Percentiles rank a stretch among this genome's conserved stretches.
Conservation (phyloP, 2,797 vertebrate species). For the Acanthopagrus latus region DNA sequence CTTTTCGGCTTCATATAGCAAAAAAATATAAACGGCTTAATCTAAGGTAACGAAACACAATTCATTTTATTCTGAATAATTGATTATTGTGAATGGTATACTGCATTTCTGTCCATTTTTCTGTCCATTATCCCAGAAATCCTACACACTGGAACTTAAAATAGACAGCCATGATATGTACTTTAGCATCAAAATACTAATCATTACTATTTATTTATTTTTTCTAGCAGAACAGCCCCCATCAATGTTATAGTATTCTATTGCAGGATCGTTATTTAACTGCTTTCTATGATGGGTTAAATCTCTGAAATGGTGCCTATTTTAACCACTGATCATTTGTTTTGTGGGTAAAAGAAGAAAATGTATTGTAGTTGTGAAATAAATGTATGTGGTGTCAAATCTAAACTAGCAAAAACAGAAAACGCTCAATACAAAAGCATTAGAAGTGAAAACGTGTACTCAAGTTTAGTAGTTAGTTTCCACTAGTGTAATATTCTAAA, state of each 20-base stretch:
- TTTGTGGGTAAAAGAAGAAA: constrained; percentile 1
- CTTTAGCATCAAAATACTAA: neutral
- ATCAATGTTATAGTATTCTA: neutral
- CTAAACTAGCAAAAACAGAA: neutral
- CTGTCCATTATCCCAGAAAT: too few relatives aligned
- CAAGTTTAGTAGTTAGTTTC: neutral
- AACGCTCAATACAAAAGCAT: neutral
- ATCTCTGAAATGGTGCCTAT: neutral
- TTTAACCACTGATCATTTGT: neutral
- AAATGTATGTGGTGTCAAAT: neutral
- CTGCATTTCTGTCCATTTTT: too few relatives aligned
- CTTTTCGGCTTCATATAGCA: too few relatives aligned
- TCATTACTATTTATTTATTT: too few relatives aligned
- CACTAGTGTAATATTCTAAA: neutral
- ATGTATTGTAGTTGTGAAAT: neutral
- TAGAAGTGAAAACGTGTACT: neutral
- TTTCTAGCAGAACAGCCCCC: too few relatives aligned
- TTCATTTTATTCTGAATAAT: too few relatives aligned
- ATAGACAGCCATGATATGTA: neutral
- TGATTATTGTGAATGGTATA: too few relatives aligned
- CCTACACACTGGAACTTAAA: too few relatives aligned
- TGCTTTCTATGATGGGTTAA: neutral
- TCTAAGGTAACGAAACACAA: too few relatives aligned
- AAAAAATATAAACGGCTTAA: too few relatives aligned
- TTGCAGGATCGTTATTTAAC: neutral